Evolutionary conservation across 1,140 invertebrate genomes (phyloP).

Genomic region (Coelopa frigida): DNA sequence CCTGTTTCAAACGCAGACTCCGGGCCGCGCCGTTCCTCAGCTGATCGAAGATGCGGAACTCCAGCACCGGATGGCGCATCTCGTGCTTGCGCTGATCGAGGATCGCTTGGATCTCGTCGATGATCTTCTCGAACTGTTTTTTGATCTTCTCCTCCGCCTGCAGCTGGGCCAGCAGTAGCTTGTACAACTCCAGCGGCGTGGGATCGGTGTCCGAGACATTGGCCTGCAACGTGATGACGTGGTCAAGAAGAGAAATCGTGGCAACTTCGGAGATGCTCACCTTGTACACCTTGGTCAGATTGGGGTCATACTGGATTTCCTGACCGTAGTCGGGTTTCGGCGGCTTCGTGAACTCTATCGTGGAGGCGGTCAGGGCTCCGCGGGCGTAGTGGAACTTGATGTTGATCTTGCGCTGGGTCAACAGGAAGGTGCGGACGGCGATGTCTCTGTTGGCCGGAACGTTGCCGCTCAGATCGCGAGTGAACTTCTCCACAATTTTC

Average conservation of each 20-base stretch:
- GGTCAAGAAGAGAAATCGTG: neutral
- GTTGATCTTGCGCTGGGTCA: constrained; percentile 55
- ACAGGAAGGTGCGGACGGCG: constrained; percentile 56
- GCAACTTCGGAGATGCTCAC: too few species aligned
- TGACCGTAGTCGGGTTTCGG: constrained; percentile 57
- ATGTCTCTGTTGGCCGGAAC: constrained; percentile 54
- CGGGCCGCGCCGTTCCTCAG: constrained; percentile 50
- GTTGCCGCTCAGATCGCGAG: constrained; percentile 46
- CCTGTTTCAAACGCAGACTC: constrained; percentile 23
- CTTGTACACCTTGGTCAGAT: constrained; percentile 57
- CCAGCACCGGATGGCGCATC: constrained; percentile 44
- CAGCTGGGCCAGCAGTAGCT: constrained; percentile 48
- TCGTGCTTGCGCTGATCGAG: constrained; percentile 46
- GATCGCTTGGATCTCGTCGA: constrained; percentile 49
- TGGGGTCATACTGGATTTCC: constrained; percentile 52
- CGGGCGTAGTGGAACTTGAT: constrained; percentile 62
- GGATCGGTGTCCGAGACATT: constrained; percentile 54
- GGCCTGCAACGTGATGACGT: constrained; percentile 37
- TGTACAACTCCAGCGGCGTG: constrained; percentile 57
- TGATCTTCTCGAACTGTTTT: constrained; percentile 43
- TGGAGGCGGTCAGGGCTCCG: constrained; percentile 59
- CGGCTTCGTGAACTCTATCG: constrained; percentile 58
- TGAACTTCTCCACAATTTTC: constrained; percentile 57
- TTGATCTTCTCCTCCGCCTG: constrained; percentile 46
- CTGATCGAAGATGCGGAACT: constrained; percentile 48